phyloP scores from a whole-genome alignment of 2,113 vertebrate genomes.

The Myotis yumanensis region DNA sequence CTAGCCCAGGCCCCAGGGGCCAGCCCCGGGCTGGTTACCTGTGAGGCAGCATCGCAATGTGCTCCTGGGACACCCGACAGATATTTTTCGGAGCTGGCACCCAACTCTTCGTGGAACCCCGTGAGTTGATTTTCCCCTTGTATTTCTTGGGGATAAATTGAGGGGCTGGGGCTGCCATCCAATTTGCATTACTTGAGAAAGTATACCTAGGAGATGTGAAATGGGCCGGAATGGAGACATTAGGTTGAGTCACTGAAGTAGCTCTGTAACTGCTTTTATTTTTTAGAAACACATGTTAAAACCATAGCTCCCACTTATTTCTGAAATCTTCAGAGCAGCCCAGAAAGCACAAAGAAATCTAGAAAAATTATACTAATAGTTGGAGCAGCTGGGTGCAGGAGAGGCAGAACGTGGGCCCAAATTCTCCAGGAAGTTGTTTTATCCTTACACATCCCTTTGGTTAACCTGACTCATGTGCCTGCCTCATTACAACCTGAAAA shows the following conservation, averaged over 20 bases:
- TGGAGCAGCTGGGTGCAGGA: background rate
- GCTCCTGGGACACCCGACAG: slow-evolving; percentile 60
- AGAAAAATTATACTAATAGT: background rate
- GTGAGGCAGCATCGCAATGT: background rate
- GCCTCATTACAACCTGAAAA: background rate
- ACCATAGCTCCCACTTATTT: background rate
- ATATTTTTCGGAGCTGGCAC: slow-evolving; percentile 70
- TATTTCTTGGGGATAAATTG: slow-evolving; percentile 40
- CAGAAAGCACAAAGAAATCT: background rate
- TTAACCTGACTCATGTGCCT: background rate
- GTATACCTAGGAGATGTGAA: background rate
- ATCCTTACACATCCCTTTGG: background rate
- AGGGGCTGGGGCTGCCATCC: background rate
- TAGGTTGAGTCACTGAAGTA: background rate
- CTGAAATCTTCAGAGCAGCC: background rate
- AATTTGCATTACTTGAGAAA: background rate
- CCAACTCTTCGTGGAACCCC: slow-evolving; percentile 64
- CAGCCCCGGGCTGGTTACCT: background rate
- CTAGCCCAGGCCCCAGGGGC: background rate
- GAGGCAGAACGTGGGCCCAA: background rate
- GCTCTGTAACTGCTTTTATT: background rate
- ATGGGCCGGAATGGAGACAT: background rate
- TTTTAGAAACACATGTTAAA: background rate
- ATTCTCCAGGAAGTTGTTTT: background rate
- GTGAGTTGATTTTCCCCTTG: slow-evolving; percentile 45